phyloP scores from a whole-genome alignment of 1,140 invertebrate species.

The Zaprionus gabonicus region DNA sequence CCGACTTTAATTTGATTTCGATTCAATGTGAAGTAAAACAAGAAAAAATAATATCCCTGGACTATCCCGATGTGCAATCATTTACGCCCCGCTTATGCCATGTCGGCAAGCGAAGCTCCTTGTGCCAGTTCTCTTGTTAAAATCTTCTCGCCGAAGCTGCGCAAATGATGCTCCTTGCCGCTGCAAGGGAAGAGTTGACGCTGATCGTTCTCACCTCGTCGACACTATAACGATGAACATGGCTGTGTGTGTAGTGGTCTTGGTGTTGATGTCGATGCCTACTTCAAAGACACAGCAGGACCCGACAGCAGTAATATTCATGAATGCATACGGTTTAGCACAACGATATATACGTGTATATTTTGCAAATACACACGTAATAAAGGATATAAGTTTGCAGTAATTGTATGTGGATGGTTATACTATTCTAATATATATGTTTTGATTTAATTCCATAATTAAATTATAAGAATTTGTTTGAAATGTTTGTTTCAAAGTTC shows the following conservation, averaged over 20 bases:
- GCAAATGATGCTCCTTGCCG: slow-evolving; percentile 62
- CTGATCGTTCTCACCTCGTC: slow-evolving; percentile 78
- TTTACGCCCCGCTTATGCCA: slow-evolving; percentile 36
- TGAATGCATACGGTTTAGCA: neutral
- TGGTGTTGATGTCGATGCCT: slow-evolving; percentile 33
- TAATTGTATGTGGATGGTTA: neutral
- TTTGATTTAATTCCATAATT: too few relatives aligned
- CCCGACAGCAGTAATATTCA: neutral
- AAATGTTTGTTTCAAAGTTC: too few relatives aligned
- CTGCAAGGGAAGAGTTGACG: slow-evolving; percentile 63
- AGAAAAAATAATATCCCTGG: slow-evolving; percentile 51
- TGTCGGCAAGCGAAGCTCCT: neutral
- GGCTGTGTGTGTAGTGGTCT: slow-evolving; percentile 42
- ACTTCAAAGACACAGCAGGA: slow-evolving; percentile 52
- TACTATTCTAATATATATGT: too few relatives aligned
- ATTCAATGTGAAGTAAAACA: slow-evolving; percentile 66
- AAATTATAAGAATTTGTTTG: too few relatives aligned
- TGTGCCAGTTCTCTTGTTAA: slow-evolving; percentile 36
- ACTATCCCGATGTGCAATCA: slow-evolving; percentile 54
- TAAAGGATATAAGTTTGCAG: too few relatives aligned
- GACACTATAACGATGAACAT: slow-evolving; percentile 57
- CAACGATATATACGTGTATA: too few relatives aligned
- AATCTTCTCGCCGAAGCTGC: slow-evolving; percentile 31
- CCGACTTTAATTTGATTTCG: slow-evolving; percentile 78
- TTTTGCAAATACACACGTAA: too few relatives aligned